Evolutionary conservation across 2,888 invertebrate species (phyloP), one percentile per base, ranked within the genome.

Genomic region (Pyrochroa serraticornis): DNA sequence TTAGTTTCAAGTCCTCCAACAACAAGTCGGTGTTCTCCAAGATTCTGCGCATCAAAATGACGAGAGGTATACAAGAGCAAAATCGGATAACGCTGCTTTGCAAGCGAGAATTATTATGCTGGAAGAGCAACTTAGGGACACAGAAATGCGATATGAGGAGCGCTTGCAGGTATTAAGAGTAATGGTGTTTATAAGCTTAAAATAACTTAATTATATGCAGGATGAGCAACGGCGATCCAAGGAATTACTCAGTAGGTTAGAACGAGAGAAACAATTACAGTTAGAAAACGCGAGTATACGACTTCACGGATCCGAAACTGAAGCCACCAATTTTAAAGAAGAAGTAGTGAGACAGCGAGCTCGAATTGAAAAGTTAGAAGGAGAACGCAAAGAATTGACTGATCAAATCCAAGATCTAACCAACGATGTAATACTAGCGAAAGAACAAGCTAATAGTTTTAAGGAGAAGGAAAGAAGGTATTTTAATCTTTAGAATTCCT

Each of bases 1-100:
- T 81, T 82, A 96, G 95, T 91, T 96, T 75, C 92, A 94, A 82
- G 85, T 92, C 73, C 85, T 97, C 63, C 95, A 97, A 81, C 92
- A 94, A 77, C 95, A 96, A 82, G 91, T 97, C 79, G 90, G 91
- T 62, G 89, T 90, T 57, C 83, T 97, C 71, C 92, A 91, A 44
- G 95, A 96, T 78, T 92, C 91, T 46, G 95, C 95, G 74, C 88
- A 87, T 71, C 88, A 90, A 53, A 90, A 90, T 6, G 95, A 95
- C 77, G 93, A 95, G 79, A 85, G 93, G 65, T 95, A 95, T 78
- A 88, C 91, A 51, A 85, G 93, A 71, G 92, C 91, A 53, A 96
- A 95, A 80, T 91, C 95, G 55, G 95, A 96, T 80, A 95, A 95
- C 85, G 93, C 94, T 1, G 91, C 92, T 54, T 84, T 96, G 36